Conservation (phyloP, 2,888 invertebrate genomes). For the Augochlorella aurata region DNA sequence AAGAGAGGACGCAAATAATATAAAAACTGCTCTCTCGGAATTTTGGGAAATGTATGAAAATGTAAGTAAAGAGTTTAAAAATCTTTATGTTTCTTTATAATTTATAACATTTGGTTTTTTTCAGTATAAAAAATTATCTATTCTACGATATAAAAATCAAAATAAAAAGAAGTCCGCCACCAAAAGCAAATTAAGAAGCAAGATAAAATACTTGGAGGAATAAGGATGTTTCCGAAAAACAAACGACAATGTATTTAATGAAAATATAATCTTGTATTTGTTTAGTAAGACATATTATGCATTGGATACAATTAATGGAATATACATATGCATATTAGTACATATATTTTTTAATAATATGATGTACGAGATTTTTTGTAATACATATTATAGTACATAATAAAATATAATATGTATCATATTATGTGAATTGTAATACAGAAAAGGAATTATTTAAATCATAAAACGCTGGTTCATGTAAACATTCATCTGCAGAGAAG, state of each 20-base stretch:
- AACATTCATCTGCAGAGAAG: constrained; percentile 11
- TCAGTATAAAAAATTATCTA: constrained; percentile 6
- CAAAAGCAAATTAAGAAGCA: constrained; percentile 3
- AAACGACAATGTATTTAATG: constrained; percentile 8
- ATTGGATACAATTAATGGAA: not conserved
- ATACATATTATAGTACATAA: too few species aligned
- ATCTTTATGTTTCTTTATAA: not conserved
- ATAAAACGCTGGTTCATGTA: constrained; percentile 45
- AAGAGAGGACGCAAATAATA: constrained; percentile 64
- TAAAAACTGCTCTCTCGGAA: constrained; percentile 60
- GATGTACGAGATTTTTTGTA: not conserved
- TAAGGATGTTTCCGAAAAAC: not conserved
- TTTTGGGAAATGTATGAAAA: constrained; percentile 71
- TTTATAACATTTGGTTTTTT: not conserved
- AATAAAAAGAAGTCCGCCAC: constrained; percentile 4
- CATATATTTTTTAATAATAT: not conserved
- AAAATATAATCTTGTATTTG: not conserved
- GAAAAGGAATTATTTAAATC: constrained; percentile 53
- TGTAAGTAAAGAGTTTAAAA: constrained; percentile 51
- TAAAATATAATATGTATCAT: not conserved
- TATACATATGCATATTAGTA: not conserved
- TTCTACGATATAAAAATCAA: not conserved
- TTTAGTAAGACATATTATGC: not conserved
- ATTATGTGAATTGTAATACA: not conserved
- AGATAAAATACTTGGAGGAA: not conserved